A percentile compares a stretch with the other conserved stretches of the same genome.
These are phyloP conservation scores for Drosophila lowei DNA, from an alignment of 1,140 invertebrate genomes.

Conservation along the genomic window DNA sequence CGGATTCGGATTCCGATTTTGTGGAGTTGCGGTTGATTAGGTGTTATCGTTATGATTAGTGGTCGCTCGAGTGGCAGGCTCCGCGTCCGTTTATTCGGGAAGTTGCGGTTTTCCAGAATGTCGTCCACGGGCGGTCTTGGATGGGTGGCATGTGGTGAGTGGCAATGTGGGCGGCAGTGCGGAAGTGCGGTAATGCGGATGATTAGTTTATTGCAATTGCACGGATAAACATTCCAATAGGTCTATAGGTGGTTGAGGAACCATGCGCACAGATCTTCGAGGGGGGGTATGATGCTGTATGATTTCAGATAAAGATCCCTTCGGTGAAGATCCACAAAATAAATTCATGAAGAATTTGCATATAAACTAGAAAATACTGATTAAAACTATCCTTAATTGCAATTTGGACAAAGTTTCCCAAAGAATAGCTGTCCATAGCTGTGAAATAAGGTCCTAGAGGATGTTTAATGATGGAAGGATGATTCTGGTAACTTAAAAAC, in stretches of 20 bases:
- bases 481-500: no score
- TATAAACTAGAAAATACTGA: no score
- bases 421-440: no score
- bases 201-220: conserved; percentile 43
- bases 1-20: conserved; percentile 19
- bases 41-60: conserved; percentile 80
- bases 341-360: no score
- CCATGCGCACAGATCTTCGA: conserved; percentile 21
- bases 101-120: conserved; percentile 35
- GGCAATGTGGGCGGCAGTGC: neutral
- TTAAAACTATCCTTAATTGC: no score
- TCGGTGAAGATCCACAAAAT: no score
- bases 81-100: conserved; percentile 19
- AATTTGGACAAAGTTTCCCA: no score
- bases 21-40: conserved; percentile 69
- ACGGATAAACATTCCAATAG: conserved; percentile 37
- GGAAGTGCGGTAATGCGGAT: conserved; percentile 29
- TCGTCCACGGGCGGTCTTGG: conserved; percentile 2
- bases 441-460: no score
- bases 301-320: no score
- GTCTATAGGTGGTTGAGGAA: neutral
- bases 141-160: neutral
- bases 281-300: neutral
- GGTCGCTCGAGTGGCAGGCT: conserved; percentile 55
- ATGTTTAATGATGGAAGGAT: no score